Evolutionary conservation across 2,888 invertebrate genomes (phyloP), one percentile per base, ranked within the genome.

Genomic region (Melanophora roralis): DNA sequence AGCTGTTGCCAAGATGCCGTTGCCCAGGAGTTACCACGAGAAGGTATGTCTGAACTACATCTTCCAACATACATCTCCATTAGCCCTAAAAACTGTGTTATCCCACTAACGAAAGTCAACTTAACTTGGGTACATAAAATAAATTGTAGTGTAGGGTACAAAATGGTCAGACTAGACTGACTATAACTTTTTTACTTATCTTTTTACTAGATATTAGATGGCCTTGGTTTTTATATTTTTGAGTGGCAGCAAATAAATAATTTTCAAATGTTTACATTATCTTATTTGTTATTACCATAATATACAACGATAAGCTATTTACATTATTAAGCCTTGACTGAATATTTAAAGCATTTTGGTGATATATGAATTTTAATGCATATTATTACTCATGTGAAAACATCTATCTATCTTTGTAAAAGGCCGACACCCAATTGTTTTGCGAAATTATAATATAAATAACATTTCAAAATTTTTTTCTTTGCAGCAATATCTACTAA

Each of bases 401-500:
- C 11, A 34, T 12, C 32, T 34, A 16, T 14, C 36, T 47, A 14
- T 45, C 9, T n/a, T 27, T 27, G 27, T 21, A 40, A 43, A 27
- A 14, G 32, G 19, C 67, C 27, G 43, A 27, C 53, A 53, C 11
- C 27, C 51, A 27, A 1, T 1, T 36, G 40, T 40, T 32, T 53
- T 51, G 14, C 19, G 6, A 16, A 43, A 12, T 14, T 21, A 19
- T 19, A 40, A 19, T 27, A 40, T 5, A 53, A 67, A 36, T 11
- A 72, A 62, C 21, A 27, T n/a, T 8, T 43, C 34, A 65, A 57
- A 27, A 47, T 12, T 40, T 1, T 38, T 49, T 32, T 62, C 27
- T 36, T 57, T 53, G n/a, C n/a, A n/a, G 38, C 34, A 57, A 65
- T 40, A 73, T 47, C 47, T n/a, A 49, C 57, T 65, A 32, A 6